Percentiles rank a stretch among this genome's conserved stretches.
phyloP scores from a whole-genome alignment of 2,113 vertebrate genomes.

The Chrysemys picta region DNA sequence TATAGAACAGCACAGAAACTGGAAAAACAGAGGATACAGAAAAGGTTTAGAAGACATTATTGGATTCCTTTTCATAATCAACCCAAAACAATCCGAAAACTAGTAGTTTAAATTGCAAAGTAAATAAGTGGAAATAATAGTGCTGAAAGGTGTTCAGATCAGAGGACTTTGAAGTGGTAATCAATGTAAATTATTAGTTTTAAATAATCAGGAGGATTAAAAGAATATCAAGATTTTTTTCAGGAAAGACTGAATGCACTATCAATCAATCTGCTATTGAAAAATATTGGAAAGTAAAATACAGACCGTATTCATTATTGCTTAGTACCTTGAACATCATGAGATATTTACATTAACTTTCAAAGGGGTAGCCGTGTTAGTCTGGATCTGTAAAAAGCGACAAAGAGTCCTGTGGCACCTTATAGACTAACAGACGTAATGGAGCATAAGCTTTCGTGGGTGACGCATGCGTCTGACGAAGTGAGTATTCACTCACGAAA shows the following conservation, averaged over 20 bases:
- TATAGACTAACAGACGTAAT: too few species aligned
- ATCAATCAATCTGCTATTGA: neutral
- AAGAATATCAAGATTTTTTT: neutral
- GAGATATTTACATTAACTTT: neutral
- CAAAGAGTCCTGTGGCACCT: too few species aligned
- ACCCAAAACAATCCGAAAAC: neutral
- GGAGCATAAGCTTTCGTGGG: too few species aligned
- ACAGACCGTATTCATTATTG: neutral
- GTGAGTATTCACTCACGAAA: too few species aligned
- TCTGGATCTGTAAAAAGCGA: too few species aligned
- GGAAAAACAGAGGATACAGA: neutral
- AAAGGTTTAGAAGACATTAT: neutral
- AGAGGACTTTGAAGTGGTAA: neutral
- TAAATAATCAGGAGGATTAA: neutral
- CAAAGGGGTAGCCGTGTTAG: too few species aligned
- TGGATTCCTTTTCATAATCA: neutral
- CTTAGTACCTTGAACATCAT: neutral
- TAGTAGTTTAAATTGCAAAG: neutral
- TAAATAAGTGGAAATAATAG: conserved; percentile 13
- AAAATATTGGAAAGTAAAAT: neutral
- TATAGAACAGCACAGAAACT: neutral
- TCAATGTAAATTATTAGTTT: neutral
- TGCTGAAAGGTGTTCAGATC: neutral
- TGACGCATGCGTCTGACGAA: too few species aligned
- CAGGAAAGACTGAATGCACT: neutral